Evolutionary conservation across 2,888 invertebrate genomes (phyloP).

Genomic region (Rhagonycha fulva): DNA sequence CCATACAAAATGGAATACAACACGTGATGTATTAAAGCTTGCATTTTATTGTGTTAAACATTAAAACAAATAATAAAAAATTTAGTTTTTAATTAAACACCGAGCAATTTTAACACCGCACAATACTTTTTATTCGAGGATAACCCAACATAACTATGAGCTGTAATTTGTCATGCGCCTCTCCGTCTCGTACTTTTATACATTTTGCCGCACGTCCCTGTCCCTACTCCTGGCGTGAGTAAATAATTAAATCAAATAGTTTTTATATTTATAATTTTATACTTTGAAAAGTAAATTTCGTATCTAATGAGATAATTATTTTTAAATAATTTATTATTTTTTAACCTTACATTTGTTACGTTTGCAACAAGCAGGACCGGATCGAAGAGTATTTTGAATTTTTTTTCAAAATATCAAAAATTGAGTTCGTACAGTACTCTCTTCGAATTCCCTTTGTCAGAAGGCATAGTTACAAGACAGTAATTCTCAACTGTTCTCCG

Average conservation of each 20-base stretch:
- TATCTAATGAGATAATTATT: not conserved
- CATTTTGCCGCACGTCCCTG: not conserved
- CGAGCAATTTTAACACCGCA: not conserved
- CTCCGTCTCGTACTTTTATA: not conserved
- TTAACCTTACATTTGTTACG: not conserved
- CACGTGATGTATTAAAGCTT: conserved; percentile 19
- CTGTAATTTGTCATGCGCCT: not conserved
- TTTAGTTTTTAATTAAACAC: not conserved
- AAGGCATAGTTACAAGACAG: no score
- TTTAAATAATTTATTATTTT: not conserved
- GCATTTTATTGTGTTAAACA: conserved; percentile 12
- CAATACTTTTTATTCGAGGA: not conserved
- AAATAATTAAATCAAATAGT: not conserved
- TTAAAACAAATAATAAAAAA: not conserved
- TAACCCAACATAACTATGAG: not conserved
- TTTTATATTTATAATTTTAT: not conserved
- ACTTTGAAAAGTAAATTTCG: not conserved
- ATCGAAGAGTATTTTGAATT: not conserved
- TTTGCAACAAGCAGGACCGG: no score
- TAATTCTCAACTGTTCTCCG: no score
- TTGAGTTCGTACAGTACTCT: no score
- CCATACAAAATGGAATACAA: conserved; percentile 36
- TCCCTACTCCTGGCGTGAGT: not conserved
- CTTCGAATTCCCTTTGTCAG: no score
- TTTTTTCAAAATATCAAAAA: not conserved